Evolutionary conservation across 2,888 invertebrate genomes (phyloP).

Genomic region (Cylloceria caligata): DNA sequence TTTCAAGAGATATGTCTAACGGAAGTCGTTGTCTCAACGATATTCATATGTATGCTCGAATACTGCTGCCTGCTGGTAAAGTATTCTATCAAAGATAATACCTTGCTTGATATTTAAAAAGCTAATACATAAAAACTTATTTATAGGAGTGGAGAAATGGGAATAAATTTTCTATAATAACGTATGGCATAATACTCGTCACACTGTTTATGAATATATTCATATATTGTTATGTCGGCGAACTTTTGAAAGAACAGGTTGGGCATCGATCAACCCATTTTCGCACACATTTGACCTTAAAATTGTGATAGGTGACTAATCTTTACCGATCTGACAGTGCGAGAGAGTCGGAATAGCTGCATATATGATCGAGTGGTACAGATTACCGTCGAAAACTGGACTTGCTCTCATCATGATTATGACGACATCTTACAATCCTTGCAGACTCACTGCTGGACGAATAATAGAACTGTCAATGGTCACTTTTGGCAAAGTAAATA

Average conservation of each 20-base stretch:
- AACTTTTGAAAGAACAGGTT: constrained; percentile 76
- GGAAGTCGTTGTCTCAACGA: constrained; percentile 77
- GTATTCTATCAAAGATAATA: no score
- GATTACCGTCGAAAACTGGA: constrained; percentile 53
- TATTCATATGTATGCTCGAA: constrained; percentile 79
- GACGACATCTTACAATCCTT: constrained; percentile 47
- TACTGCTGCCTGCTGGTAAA: constrained; percentile 77
- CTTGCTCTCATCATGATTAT: constrained; percentile 60
- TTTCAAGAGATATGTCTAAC: constrained; percentile 76
- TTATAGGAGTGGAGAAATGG: constrained; percentile 40
- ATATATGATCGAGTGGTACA: constrained; percentile 70
- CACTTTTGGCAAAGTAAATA: constrained; percentile 72
- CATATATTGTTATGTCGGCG: constrained; percentile 70
- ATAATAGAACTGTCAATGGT: constrained; percentile 69
- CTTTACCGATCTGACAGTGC: constrained; percentile 64
- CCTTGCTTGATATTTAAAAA: neutral
- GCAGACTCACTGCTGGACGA: constrained; percentile 63
- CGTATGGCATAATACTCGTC: constrained; percentile 45
- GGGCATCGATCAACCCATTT: neutral
- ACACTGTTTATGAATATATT: constrained; percentile 59
- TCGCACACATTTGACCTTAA: neutral
- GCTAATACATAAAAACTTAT: neutral
- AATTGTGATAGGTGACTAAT: neutral
- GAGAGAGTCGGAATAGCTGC: constrained; percentile 69
- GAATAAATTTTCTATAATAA: constrained; percentile 37